Evolutionary conservation across 92 coral and sea anemone genomes (phyloP).

Genomic region (Zoanthus solanderi): DNA sequence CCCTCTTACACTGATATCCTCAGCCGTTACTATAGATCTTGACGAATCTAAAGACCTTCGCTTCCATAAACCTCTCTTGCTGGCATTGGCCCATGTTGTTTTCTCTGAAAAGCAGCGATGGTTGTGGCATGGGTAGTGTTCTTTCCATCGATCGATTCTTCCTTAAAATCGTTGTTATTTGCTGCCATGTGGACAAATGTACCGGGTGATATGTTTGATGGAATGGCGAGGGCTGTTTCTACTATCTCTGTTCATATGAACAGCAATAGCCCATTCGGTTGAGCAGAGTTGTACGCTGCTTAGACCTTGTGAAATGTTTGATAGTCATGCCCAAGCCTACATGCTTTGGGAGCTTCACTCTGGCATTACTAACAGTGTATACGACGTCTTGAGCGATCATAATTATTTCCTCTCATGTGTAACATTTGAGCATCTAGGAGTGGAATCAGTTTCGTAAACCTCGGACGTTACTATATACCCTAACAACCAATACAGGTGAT

Average conservation of each 20-base stretch:
- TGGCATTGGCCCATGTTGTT: neutral
- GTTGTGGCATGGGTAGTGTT: neutral
- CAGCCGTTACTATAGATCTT: neutral
- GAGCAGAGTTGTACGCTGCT: conserved; percentile 13
- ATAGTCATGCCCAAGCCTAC: conserved; percentile 22
- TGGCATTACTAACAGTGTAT: neutral
- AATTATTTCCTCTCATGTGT: conserved; percentile 34
- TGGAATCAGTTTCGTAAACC: conserved; percentile 17
- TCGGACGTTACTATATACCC: conserved; percentile 60
- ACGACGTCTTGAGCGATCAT: conserved; percentile 11
- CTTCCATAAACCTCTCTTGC: neutral
- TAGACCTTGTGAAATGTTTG: conserved; percentile 24
- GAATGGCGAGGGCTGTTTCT: conserved; percentile 46
- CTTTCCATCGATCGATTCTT: conserved; percentile 43
- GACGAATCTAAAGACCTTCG: neutral
- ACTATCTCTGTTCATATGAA: conserved; percentile 40
- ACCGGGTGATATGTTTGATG: conserved; percentile 37
- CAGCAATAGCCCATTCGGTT: conserved; percentile 64
- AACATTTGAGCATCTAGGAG: conserved; percentile 43
- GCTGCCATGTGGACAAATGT: conserved; percentile 38
- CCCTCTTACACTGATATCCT: conserved; percentile 21
- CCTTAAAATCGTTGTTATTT: conserved; percentile 63
- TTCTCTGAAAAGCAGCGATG: neutral
- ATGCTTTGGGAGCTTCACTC: conserved; percentile 45
- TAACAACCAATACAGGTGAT: conserved; percentile 51